Base-by-base conservation (phyloP, 2,113 vertebrate genomes). In the Tetrao urogallus region DNA sequence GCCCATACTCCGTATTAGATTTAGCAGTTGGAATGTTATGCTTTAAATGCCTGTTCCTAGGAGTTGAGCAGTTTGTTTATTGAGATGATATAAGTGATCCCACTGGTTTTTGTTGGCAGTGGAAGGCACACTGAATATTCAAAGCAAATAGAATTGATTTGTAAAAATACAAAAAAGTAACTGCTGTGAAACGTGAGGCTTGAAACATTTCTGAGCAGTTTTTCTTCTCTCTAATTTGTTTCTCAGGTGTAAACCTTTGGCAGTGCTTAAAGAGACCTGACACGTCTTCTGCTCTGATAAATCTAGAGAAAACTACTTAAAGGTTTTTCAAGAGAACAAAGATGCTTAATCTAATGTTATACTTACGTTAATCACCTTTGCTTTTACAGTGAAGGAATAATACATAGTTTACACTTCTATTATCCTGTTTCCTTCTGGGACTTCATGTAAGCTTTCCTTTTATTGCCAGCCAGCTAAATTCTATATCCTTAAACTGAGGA, bases 81-180 rank as follows among this genome's bases (percentile, higher is more conserved):
- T 86, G 85, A 94, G 94, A 87, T 93, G 89, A 78, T 92, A 86
- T 76, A 89, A 93, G 78, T 67, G 75, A 97, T 91, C 89, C 88
- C 82, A 81, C 67, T 72, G 87, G 92, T 85, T 96, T 94, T 92
- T 90, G 75, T 83, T 96, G 96, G 93, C 92, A 92, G 57, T 71
- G 22, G 43, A 94, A 92, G 47, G 56, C 42, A 34, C 42, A 81
- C 14, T 91, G 79, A 93, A 85, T 93, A 95, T 91, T 96, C 84
- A 88, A 89, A 91, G 87, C 36, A 94, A 93, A 72, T 77, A 91
- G 75, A 82, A 95, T 34, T 86, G n/a, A 81, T 91, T 92, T 92
- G 85, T 89, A 95, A 88, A 52, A 93, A 88, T 66, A 83, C 42
- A 81, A 34, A 61, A 90, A 73, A 52, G 63, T 78, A 86, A 93